A percentile compares a stretch with the other conserved stretches of the same genome.
Conservation (phyloP, 2,888 invertebrate species). For the Carabus problematicus region DNA sequence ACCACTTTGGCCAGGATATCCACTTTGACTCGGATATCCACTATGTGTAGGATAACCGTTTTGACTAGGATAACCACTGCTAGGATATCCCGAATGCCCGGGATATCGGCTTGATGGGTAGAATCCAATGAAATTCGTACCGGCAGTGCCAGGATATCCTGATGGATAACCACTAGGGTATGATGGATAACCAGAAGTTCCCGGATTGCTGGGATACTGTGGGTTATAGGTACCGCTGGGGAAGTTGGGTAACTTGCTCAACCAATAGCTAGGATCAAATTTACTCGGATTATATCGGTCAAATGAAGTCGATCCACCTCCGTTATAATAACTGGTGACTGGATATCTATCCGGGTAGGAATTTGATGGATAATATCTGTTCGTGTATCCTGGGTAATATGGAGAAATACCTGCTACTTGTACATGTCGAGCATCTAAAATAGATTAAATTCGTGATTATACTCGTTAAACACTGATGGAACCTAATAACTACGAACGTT, state of each 20-base stretch:
- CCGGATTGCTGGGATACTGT: conserved; percentile 1
- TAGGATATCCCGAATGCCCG: conserved; percentile 21
- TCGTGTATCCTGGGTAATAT: not conserved
- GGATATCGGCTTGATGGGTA: conserved; percentile 8
- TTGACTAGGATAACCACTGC: conserved; percentile 3
- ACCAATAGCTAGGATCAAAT: conserved; percentile 35
- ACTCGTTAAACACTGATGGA: too few species aligned
- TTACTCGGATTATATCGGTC: conserved; percentile 26
- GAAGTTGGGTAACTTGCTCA: conserved; percentile 30
- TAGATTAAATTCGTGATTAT: not conserved
- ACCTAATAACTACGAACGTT: too few species aligned
- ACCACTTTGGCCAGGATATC: not conserved
- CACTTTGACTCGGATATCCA: not conserved
- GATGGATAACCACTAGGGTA: not conserved
- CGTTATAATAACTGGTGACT: conserved; percentile 16
- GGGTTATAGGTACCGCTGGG: conserved; percentile 4
- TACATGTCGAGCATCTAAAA: conserved; percentile 23
- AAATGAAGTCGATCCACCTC: conserved; percentile 23
- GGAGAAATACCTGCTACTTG: not conserved
- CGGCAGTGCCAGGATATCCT: conserved; percentile 3
- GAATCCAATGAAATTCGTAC: conserved; percentile 7
- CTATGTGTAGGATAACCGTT: conserved; percentile 8
- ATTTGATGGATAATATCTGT: conserved; percentile 8
- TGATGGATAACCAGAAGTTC: not conserved
- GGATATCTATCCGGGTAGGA: conserved; percentile 18